Conservation (phyloP, 2,888 invertebrate genomes). For the Labia minor region DNA sequence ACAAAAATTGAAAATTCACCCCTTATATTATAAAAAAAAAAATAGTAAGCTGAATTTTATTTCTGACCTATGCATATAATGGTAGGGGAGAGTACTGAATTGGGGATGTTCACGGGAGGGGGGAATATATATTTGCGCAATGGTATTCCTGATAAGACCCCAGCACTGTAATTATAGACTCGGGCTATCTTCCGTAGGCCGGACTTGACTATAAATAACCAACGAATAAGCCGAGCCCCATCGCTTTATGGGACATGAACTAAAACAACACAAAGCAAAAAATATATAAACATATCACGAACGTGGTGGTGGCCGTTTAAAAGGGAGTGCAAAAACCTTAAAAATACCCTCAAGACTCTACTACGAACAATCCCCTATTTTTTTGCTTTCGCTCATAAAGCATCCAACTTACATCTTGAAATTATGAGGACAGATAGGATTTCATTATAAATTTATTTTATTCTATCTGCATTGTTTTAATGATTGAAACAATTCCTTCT, state of each 20-base stretch:
- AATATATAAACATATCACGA: slow-evolving; percentile 13
- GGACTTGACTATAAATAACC: not conserved
- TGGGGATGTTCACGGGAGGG: not conserved
- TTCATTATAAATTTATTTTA: too few species aligned
- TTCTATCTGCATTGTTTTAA: too few species aligned
- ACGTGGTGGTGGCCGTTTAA: not conserved
- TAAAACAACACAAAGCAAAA: not conserved
- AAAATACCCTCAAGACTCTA: too few species aligned
- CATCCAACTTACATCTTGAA: too few species aligned
- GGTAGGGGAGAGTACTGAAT: not conserved
- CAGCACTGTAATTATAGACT: not conserved
- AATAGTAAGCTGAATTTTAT: not conserved
- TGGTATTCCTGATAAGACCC: not conserved
- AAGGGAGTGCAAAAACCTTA: too few species aligned
- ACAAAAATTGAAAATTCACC: too few species aligned
- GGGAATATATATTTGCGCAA: slow-evolving; percentile 8
- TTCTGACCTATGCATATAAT: slow-evolving; percentile 7
- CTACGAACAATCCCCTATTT: too few species aligned
- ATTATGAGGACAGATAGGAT: too few species aligned
- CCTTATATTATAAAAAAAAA: too few species aligned
- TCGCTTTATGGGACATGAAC: not conserved
- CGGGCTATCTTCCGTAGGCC: slow-evolving; percentile 13
- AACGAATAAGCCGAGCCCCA: slow-evolving; percentile 9
- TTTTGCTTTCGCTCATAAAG: too few species aligned
- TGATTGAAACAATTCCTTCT: too few species aligned